Conservation (phyloP, 2,797 vertebrate genomes). For the Ctenopoma multispine region DNA sequence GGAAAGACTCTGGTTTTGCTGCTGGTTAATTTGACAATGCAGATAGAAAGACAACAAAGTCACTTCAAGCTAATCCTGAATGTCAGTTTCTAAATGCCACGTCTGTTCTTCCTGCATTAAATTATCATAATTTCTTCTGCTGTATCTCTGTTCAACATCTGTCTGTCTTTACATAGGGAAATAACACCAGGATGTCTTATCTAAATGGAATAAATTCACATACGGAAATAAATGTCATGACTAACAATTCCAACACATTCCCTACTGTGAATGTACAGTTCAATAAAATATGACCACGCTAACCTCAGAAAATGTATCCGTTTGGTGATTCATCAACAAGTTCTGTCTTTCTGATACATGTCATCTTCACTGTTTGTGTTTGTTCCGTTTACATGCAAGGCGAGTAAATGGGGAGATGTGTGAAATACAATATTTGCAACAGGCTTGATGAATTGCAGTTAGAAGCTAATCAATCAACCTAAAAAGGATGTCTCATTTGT, state of each 20-base stretch:
- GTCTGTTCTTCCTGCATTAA: slow-evolving; percentile 39
- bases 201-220: slow-evolving; percentile 39
- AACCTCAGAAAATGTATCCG: slow-evolving; percentile 1
- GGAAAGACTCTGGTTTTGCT: slow-evolving; percentile 33
- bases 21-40: slow-evolving; percentile 46
- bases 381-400: slow-evolving; percentile 5
- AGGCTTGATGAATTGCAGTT: slow-evolving; percentile 58
- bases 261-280: slow-evolving; percentile 12
- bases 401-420: slow-evolving; percentile 14
- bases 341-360: slow-evolving; percentile 5
- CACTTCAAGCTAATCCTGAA: slow-evolving; percentile 58
- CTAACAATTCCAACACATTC: slow-evolving; percentile 11
- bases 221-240: slow-evolving; percentile 17
- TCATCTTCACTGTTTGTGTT: slow-evolving; percentile 26
- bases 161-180: slow-evolving; percentile 26
- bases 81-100: slow-evolving; percentile 60
- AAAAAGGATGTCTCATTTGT: slow-evolving; percentile 34
- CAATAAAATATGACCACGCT: slow-evolving; percentile 3
- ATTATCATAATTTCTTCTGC: slow-evolving; percentile 37
- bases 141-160: slow-evolving; percentile 36
- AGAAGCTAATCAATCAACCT: slow-evolving; percentile 51
- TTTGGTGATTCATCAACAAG: slow-evolving; percentile 18
- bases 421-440: slow-evolving; percentile 41
- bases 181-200: slow-evolving; percentile 35
- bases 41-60: slow-evolving; percentile 57